These are phyloP conservation scores for Drosophila helvetica DNA, from an alignment of 2,888 invertebrate species.

Conservation along the genomic window DNA sequence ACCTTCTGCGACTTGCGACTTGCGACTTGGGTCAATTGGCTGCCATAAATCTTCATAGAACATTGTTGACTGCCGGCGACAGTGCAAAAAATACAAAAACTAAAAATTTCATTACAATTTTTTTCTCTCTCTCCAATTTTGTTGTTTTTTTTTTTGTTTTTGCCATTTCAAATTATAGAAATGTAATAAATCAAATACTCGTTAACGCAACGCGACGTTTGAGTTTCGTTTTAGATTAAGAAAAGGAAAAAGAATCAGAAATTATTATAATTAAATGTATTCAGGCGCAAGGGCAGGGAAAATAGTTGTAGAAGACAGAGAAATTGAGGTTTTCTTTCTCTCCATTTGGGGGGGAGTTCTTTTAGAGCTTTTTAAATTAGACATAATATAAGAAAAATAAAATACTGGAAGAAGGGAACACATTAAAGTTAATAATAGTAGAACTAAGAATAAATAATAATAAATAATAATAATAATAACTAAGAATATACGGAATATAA, in stretches of 20 bases:
- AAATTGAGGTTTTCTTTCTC: background rate
- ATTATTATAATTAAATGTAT: conserved; percentile 42
- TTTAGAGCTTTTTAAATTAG: background rate
- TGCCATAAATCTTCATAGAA: conserved; percentile 78
- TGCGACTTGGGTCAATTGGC: conserved; percentile 70
- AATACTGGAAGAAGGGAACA: too few species aligned
- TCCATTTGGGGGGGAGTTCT: background rate
- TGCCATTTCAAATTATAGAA: conserved; percentile 63
- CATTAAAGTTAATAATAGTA: too few species aligned
- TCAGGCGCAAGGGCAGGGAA: background rate
- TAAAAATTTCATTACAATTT: conserved; percentile 64
- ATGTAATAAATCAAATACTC: conserved; percentile 75
- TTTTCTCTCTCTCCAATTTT: background rate
- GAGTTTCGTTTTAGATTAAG: conserved; percentile 61
- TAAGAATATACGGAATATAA: too few species aligned
- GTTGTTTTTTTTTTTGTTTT: conserved; percentile 6
- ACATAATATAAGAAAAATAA: too few species aligned
- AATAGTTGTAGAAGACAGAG: background rate
- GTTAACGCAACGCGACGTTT: conserved; percentile 64
- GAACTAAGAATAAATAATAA: too few species aligned
- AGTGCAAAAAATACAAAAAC: conserved; percentile 51
- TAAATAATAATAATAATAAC: too few species aligned
- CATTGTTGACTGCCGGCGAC: conserved; percentile 70
- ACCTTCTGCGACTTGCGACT: conserved; percentile 25
- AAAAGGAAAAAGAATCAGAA: conserved; percentile 23